Evolutionary conservation across 2,888 invertebrate genomes (phyloP), one percentile per base, ranked within the genome.

Genomic region (Campoletis raptor): DNA sequence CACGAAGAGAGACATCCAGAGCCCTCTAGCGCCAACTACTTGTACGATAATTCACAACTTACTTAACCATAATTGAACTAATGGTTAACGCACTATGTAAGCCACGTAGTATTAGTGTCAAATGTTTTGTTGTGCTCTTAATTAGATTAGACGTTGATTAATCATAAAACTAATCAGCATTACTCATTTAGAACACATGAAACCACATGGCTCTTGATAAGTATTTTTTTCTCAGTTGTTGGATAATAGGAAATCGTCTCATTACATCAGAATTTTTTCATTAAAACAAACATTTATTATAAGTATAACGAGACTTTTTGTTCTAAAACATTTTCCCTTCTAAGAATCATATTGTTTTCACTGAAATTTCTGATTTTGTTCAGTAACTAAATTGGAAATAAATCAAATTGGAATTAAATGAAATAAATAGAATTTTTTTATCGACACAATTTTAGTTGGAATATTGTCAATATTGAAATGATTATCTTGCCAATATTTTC

Each of bases 1-100:
- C n/a, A 24, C 21, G 48, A 69, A 54, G 67, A 77, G 81, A 61
- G 83, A 70, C 64, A 69, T 69, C 54, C 78, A 54, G 74, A 74
- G 54, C 81, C 82, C 74, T 81, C 84, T 85, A 73, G 81, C 52
- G 48, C 76, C 80, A 81, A 81, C 81, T 85, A 79, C 83, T 88
- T 83, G 81, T 66, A 85, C 84, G 80, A 85, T 87, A 87, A 88
- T 85, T 88, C 84, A 87, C 84, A 88, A 83, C 87, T 88, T 86
- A 88, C 88, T 86, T 85, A 81, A 86, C 86, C 81, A 85, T 86
- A 87, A 88, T 88, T 87, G 81, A 87, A 83, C 86, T 85, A 83
- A 85, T 86, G 78, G 78, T 81, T 83, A 79, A 85, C 79, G 83
- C 82, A 83, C 83, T 81, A 72, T 45, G 12, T 54, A 40, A 57